phyloP scores from a whole-genome alignment of 2,113 vertebrate genomes.

The Chloroceryle aenea region DNA sequence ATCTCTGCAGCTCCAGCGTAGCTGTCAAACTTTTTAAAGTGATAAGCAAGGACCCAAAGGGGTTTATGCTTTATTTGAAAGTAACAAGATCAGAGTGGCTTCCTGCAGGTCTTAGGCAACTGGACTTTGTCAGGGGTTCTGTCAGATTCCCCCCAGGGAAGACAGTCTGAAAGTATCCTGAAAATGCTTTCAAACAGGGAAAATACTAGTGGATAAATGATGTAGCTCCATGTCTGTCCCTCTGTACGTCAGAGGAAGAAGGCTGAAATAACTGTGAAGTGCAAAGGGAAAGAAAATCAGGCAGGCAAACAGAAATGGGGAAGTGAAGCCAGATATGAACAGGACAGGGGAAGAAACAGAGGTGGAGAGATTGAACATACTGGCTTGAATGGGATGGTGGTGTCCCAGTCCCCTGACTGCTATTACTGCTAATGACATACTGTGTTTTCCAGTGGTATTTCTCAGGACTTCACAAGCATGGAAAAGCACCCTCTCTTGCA shows the following conservation, averaged over 20 bases:
- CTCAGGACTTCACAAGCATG: background rate
- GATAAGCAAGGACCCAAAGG: background rate
- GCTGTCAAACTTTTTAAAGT: background rate
- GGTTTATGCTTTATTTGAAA: background rate
- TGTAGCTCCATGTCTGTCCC: rapidly evolving
- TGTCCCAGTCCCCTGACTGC: background rate
- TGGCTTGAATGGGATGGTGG: background rate
- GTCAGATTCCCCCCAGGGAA: background rate
- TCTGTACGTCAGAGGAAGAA: background rate
- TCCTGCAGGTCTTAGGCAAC: background rate
- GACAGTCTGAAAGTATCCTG: background rate
- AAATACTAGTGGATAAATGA: background rate
- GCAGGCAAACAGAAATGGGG: background rate
- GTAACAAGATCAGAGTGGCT: background rate
- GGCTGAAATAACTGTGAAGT: background rate
- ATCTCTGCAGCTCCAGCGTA: background rate
- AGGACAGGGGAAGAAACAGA: background rate
- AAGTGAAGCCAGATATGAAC: background rate
- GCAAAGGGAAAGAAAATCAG: background rate
- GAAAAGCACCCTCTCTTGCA: background rate
- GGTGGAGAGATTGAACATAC: background rate
- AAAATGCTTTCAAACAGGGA: background rate
- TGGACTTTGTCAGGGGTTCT: background rate
- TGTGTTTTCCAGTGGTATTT: background rate
- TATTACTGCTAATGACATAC: background rate